phyloP scores from a whole-genome alignment of 2,113 vertebrate genomes.

The Pseudorectes ferrugineus region DNA sequence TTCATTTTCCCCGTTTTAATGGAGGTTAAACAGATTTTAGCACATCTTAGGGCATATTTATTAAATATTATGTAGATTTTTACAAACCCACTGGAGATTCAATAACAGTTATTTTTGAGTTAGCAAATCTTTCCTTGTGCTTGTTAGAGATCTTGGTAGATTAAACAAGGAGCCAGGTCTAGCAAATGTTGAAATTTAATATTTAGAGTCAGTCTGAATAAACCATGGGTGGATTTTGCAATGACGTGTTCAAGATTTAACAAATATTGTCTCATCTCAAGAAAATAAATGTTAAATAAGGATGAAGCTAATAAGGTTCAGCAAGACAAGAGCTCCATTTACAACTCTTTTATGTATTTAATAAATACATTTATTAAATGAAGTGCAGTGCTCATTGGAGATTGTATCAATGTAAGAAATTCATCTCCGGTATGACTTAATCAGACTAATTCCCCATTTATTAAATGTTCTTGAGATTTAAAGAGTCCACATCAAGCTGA shows the following conservation, averaged over 20 bases:
- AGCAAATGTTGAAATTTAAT: constrained; percentile 55
- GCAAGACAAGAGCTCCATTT: constrained; percentile 57
- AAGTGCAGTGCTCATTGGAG: constrained; percentile 41
- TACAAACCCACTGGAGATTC: constrained; percentile 31
- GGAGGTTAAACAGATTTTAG: constrained; percentile 47
- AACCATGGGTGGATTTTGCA: constrained; percentile 36
- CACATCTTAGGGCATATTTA: constrained; percentile 34
- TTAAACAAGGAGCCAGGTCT: constrained; percentile 39
- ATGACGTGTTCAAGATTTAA: constrained; percentile 34
- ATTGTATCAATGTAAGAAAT: constrained; percentile 47
- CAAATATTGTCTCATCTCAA: constrained; percentile 60
- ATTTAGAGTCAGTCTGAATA: constrained; percentile 62
- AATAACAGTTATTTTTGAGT: constrained; percentile 42
- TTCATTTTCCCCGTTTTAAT: neutral
- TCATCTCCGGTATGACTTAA: constrained; percentile 46
- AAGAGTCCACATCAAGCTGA: constrained; percentile 37
- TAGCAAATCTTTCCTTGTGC: constrained; percentile 24
- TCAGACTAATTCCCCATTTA: constrained; percentile 52
- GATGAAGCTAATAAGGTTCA: constrained; percentile 48
- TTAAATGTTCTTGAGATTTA: constrained; percentile 57
- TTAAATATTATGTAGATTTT: constrained; percentile 59
- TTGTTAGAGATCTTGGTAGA: constrained; percentile 26
- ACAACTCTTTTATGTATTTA: constrained; percentile 64
- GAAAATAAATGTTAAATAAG: constrained; percentile 62
- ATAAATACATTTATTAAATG: constrained; percentile 74